Evolutionary conservation across 2,888 invertebrate genomes (phyloP).

Genomic region (Amiota minor): DNA sequence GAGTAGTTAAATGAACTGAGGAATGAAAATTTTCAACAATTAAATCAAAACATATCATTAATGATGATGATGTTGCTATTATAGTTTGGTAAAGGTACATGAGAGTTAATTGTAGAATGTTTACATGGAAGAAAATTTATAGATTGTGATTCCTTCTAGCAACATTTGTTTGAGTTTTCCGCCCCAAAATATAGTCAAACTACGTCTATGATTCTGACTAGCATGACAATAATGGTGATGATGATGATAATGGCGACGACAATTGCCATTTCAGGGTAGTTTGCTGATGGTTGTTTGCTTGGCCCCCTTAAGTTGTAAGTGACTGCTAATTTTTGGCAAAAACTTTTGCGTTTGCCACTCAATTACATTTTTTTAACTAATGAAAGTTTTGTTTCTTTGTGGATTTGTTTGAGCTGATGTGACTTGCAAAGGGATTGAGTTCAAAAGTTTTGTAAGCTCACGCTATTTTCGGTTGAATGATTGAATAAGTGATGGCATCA

Average conservation of each 20-base stretch:
- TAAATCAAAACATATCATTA: too few species aligned
- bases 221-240: background rate
- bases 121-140: too few species aligned
- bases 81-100: too few species aligned
- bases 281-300: background rate
- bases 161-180: too few species aligned
- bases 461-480: constrained; percentile 24
- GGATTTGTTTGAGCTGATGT: background rate
- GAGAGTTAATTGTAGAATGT: too few species aligned
- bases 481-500: constrained; percentile 61
- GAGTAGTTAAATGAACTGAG: too few species aligned
- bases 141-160: too few species aligned
- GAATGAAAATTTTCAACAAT: too few species aligned
- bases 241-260: background rate
- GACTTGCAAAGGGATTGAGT: background rate
- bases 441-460: too few species aligned
- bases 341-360: constrained; percentile 24
- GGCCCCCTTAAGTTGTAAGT: background rate
- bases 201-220: background rate
- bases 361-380: constrained; percentile 18
- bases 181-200: too few species aligned
- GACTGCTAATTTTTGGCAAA: constrained; percentile 26
- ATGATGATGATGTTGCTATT: background rate
- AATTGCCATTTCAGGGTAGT: constrained; percentile 17
- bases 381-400: constrained; percentile 18